Evolutionary conservation across 2,888 invertebrate species (phyloP).

Genomic region (Myopa tessellatipennis): DNA sequence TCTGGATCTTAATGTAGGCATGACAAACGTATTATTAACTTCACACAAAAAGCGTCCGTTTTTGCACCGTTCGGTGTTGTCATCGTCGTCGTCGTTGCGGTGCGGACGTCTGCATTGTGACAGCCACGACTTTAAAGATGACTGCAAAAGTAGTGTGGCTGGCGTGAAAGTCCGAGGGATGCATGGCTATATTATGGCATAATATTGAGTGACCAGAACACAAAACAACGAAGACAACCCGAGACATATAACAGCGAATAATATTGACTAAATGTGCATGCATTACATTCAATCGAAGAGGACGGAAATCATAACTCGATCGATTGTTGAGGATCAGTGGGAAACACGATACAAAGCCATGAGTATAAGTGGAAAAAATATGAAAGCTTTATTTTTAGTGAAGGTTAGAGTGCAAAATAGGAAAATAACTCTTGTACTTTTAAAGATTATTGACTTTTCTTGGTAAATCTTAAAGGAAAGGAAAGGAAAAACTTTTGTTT

Average conservation of each 20-base stretch:
- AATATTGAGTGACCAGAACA: conserved; percentile 12
- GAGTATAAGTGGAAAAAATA: background rate
- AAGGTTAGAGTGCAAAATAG: no score
- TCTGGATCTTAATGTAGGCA: conserved; percentile 48
- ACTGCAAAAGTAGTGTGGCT: background rate
- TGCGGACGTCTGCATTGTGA: conserved; percentile 22
- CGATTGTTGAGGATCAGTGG: conserved; percentile 42
- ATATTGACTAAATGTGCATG: conserved; percentile 48
- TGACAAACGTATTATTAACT: conserved; percentile 67
- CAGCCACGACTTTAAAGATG: background rate
- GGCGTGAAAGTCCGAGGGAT: conserved; percentile 3
- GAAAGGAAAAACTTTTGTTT: no score
- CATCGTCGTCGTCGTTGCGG: conserved; percentile 51
- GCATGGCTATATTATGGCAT: conserved; percentile 5
- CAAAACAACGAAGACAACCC: background rate
- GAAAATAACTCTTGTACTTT: no score
- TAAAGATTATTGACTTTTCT: no score
- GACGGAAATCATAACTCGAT: conserved; percentile 64
- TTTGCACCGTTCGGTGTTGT: conserved; percentile 66
- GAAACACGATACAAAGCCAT: background rate
- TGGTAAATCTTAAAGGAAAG: no score
- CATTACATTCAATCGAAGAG: conserved; percentile 42
- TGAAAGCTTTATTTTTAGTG: no score
- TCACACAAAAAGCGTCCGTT: conserved; percentile 67
- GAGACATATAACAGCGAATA: conserved; percentile 41